phyloP scores from a whole-genome alignment of 2,888 invertebrate species.

The Drosophila suboccidentalis region DNA sequence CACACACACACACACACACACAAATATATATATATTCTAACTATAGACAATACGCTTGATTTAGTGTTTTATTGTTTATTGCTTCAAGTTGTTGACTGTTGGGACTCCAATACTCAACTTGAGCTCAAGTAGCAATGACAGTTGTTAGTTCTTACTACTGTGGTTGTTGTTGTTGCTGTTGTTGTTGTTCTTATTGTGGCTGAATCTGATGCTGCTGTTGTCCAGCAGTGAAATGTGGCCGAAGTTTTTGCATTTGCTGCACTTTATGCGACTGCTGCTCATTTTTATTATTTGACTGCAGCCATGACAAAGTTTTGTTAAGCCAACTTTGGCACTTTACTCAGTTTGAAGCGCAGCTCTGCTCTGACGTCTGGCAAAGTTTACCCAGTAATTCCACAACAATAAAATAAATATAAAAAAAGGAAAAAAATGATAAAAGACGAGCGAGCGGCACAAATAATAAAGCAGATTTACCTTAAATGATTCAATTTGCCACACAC shows the following conservation, averaged over 20 bases:
- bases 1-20: conserved; percentile 16
- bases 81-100: conserved; percentile 44
- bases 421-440: conserved; percentile 2
- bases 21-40: not conserved
- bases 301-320: conserved; percentile 63
- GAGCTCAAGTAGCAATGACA: conserved; percentile 52
- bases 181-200: conserved; percentile 11
- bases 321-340: conserved; percentile 66
- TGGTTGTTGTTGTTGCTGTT: conserved; percentile 16
- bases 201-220: conserved; percentile 25
- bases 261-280: conserved; percentile 60
- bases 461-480: conserved; percentile 60
- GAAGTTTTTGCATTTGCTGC: conserved; percentile 70
- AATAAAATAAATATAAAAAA: conserved; percentile 46
- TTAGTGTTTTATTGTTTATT: conserved; percentile 64
- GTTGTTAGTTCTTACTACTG: conserved; percentile 16
- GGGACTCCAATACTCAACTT: conserved; percentile 34
- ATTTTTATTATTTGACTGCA: conserved; percentile 57
- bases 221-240: conserved; percentile 42
- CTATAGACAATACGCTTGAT: conserved; percentile 43
- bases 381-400: conserved; percentile 55
- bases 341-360: conserved; percentile 32
- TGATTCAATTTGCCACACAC: conserved; percentile 63
- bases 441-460: conserved; percentile 45
- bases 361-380: conserved; percentile 55